These are phyloP conservation scores for Brassicogethes aeneus DNA, from an alignment of 2,888 invertebrate species.

Conservation along the genomic window DNA sequence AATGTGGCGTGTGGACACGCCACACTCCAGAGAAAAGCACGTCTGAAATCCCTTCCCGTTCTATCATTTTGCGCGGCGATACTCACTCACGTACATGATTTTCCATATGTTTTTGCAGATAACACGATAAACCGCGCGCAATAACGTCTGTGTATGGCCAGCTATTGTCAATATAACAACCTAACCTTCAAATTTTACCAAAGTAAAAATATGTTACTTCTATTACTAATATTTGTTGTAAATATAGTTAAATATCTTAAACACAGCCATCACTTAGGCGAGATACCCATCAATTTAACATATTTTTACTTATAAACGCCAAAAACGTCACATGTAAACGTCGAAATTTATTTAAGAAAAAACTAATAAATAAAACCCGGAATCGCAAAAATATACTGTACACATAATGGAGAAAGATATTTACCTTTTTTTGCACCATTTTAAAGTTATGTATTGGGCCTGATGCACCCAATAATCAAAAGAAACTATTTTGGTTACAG, in stretches of 20 bases:
- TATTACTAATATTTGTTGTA: neutral
- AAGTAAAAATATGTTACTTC: slow-evolving; percentile 14
- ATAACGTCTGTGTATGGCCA: no score
- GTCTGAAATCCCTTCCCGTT: no score
- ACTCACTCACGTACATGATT: no score
- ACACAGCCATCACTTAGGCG: neutral
- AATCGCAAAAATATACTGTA: slow-evolving; percentile 4
- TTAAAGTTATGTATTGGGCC: slow-evolving; percentile 14
- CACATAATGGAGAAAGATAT: slow-evolving; percentile 9
- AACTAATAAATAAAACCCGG: slow-evolving; percentile 7
- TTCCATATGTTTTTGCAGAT: no score
- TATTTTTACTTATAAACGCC: no score
- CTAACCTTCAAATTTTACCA: no score
- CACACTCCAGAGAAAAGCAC: no score
- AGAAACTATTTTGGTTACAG: slow-evolving; percentile 10
- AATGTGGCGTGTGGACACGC: no score
- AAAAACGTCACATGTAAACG: slow-evolving; percentile 4
- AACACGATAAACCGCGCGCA: no score
- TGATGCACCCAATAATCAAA: slow-evolving; percentile 21
- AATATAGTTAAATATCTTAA: neutral
- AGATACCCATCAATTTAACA: no score
- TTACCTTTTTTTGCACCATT: slow-evolving; percentile 37
- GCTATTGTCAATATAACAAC: no score
- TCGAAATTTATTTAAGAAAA: slow-evolving; percentile 2
- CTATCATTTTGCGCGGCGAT: no score